Conservation (phyloP, 2,888 invertebrate species). For the Temnothorax rugatulus region DNA sequence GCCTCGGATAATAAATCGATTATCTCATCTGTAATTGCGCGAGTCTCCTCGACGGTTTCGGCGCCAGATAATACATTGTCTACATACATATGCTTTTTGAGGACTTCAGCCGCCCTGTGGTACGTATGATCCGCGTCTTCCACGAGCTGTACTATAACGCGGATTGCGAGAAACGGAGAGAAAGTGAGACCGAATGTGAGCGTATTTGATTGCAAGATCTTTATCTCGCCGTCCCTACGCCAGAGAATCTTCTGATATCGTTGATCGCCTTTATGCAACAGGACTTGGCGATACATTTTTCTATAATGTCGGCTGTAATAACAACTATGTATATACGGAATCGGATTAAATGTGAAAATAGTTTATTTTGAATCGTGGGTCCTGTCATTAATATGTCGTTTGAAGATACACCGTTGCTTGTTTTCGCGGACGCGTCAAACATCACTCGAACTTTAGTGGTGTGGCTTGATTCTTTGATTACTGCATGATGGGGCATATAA, state of each 20-base stretch:
- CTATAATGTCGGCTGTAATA: neutral
- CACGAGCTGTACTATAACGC: neutral
- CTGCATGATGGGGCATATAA: neutral
- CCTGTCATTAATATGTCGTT: neutral
- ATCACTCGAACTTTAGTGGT: neutral
- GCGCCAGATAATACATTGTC: neutral
- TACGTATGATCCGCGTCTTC: neutral
- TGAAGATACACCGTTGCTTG: neutral
- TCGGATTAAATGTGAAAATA: neutral
- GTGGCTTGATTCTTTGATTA: neutral
- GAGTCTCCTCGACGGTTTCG: neutral
- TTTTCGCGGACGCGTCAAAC: neutral
- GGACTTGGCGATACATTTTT: neutral
- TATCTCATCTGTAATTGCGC: neutral
- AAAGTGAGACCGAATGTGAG: neutral
- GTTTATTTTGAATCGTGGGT: neutral
- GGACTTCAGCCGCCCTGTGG: neutral
- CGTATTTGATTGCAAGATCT: neutral
- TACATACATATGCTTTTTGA: neutral
- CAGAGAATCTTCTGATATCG: neutral
- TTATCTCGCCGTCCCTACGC: accelerated
- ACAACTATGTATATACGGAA: neutral
- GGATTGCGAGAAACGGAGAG: neutral
- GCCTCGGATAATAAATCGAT: neutral
- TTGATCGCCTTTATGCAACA: neutral